Percentiles rank a stretch among this genome's conserved stretches.
phyloP scores from a whole-genome alignment of 2,888 invertebrate species.

The Yponomeuta evonymella region DNA sequence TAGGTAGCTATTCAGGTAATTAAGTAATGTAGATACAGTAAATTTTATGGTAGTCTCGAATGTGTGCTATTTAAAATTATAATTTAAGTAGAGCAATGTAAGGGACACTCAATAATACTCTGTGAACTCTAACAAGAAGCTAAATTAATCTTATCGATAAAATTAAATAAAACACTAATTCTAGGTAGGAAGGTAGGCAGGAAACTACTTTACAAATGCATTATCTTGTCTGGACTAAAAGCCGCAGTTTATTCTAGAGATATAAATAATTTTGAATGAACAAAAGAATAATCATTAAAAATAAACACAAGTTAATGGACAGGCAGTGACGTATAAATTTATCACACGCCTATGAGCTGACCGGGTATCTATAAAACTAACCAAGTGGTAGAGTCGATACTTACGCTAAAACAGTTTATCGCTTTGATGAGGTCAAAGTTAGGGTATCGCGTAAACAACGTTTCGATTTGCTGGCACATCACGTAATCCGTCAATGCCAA shows the following conservation, averaged over 20 bases:
- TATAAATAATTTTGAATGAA: neutral
- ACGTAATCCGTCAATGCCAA: constrained; percentile 1
- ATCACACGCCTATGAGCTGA: no score
- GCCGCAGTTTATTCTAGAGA: neutral
- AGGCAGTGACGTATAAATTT: no score
- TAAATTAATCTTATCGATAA: neutral
- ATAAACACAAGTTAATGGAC: no score
- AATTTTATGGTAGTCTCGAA: no score
- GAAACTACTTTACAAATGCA: neutral
- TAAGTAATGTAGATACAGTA: no score
- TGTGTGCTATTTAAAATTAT: neutral
- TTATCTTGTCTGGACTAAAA: constrained; percentile 1
- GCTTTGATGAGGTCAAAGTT: neutral
- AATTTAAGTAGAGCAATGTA: neutral
- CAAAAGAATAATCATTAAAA: neutral
- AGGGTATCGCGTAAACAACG: neutral
- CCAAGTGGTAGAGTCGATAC: neutral
- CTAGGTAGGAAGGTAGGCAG: neutral
- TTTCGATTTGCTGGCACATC: neutral
- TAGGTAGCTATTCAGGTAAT: neutral
- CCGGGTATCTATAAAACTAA: neutral
- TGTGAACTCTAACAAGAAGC: no score
- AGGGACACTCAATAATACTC: neutral
- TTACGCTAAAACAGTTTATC: neutral
- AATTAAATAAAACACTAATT: neutral